A percentile compares a stretch with the other conserved stretches of the same genome.
phyloP scores from a whole-genome alignment of 64 coral and sea anemone species.

The Astreopora myriophthalma region DNA sequence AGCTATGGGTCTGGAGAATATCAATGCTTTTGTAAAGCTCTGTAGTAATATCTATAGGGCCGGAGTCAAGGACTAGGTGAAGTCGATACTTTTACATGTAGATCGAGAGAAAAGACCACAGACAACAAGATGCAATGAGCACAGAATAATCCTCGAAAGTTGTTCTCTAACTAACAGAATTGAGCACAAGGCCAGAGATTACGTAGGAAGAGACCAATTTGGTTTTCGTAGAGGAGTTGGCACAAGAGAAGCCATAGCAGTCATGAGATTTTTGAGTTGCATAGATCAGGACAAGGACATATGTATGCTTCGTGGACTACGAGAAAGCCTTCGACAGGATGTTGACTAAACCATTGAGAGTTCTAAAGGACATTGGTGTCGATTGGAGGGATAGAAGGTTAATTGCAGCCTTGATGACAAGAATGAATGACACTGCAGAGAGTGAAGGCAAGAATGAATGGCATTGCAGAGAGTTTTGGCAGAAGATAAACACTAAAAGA shows the following conservation, averaged over 20 bases:
- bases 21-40: too few relatives aligned
- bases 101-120: too few relatives aligned
- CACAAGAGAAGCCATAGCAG: not conserved
- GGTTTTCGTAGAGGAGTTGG: conserved; percentile 1
- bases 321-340: not conserved
- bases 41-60: too few relatives aligned
- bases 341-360: conserved; percentile 1
- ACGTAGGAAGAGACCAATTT: not conserved
- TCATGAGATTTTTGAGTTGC: not conserved
- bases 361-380: not conserved
- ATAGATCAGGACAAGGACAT: not conserved
- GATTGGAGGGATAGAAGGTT: not conserved
- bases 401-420: too few relatives aligned
- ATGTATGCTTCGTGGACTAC: too few relatives aligned
- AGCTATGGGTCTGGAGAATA: too few relatives aligned
- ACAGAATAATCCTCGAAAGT: conserved; percentile 38
- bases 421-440: too few relatives aligned
- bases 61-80: too few relatives aligned
- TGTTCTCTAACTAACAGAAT: conserved; percentile 46
- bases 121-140: conserved; percentile 43
- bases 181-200: not conserved
- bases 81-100: too few relatives aligned
- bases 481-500: too few relatives aligned
- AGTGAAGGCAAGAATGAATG: not conserved
- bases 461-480: too few relatives aligned